These are phyloP conservation scores for Gephyroberyx darwinii DNA, from an alignment of 2,797 vertebrate genomes.

Conservation along the genomic window DNA sequence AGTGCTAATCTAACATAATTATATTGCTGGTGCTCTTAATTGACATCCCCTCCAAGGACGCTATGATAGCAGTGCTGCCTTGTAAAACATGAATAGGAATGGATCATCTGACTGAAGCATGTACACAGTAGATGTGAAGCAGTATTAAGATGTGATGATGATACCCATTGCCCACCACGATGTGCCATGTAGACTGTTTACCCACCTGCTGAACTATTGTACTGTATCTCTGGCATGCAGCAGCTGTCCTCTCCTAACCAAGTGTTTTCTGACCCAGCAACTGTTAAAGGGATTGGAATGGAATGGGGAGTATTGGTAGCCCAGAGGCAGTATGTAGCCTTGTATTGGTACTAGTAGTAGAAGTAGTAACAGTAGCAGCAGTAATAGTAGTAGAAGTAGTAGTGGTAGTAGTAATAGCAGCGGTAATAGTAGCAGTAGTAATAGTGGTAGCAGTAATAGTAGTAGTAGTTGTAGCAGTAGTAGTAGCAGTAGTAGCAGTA, in stretches of 20 bases:
- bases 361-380: neutral
- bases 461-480: no score
- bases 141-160: conserved; percentile 8
- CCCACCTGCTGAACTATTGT: conserved; percentile 52
- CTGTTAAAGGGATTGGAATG: conserved; percentile 58
- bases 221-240: conserved; percentile 51
- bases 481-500: no score
- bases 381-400: neutral
- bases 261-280: conserved; percentile 55
- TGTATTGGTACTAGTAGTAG: neutral
- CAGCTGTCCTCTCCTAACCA: conserved; percentile 60
- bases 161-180: conserved; percentile 8
- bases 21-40: no score
- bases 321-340: neutral
- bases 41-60: no score
- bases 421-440: no score
- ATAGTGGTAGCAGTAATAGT: no score
- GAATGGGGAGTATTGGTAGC: conserved; percentile 12
- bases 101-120: neutral
- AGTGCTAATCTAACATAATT: neutral
- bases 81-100: neutral
- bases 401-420: no score
- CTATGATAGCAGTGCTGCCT: no score
- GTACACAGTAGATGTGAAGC: conserved; percentile 1
- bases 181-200: conserved; percentile 21